Evolutionary conservation across 1,140 invertebrate species (phyloP).

Genomic region (Matsumurasca onukii): DNA sequence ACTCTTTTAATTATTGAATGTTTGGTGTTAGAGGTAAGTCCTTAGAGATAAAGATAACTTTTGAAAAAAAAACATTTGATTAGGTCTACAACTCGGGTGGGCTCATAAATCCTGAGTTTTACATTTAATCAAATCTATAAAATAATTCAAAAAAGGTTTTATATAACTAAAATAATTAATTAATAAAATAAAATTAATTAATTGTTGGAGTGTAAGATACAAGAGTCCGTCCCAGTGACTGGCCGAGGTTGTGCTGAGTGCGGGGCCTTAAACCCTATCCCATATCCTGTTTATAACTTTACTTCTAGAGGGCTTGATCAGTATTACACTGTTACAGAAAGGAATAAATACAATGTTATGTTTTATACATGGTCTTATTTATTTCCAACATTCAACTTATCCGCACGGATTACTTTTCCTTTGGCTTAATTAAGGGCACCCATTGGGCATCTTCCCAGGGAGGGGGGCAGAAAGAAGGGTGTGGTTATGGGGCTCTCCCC

Average conservation of each 20-base stretch:
- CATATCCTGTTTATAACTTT: neutral
- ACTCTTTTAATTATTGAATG: too few relatives aligned
- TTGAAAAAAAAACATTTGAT: neutral
- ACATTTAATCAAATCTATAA: neutral
- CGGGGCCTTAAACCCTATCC: neutral
- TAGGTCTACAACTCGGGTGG: neutral
- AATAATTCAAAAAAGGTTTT: neutral
- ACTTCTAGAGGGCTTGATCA: neutral
- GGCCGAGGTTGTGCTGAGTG: constrained; percentile 5
- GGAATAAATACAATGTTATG: neutral
- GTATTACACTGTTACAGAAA: neutral
- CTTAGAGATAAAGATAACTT: neutral
- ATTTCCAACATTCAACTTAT: too few relatives aligned
- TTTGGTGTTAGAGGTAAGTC: too few relatives aligned
- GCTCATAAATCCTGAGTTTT: neutral
- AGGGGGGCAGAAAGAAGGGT: too few relatives aligned
- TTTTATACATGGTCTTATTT: neutral
- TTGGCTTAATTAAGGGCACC: too few relatives aligned
- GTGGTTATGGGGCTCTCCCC: too few relatives aligned
- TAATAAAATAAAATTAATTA: neutral
- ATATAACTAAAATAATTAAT: neutral
- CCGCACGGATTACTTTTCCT: too few relatives aligned
- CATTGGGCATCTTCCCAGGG: too few relatives aligned
- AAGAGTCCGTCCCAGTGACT: neutral
- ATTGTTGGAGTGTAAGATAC: neutral